Percentiles rank a stretch among this genome's conserved stretches.
These are phyloP conservation scores for Rhyacophila evoluta DNA, from an alignment of 2,888 invertebrate species.

Conservation along the genomic window DNA sequence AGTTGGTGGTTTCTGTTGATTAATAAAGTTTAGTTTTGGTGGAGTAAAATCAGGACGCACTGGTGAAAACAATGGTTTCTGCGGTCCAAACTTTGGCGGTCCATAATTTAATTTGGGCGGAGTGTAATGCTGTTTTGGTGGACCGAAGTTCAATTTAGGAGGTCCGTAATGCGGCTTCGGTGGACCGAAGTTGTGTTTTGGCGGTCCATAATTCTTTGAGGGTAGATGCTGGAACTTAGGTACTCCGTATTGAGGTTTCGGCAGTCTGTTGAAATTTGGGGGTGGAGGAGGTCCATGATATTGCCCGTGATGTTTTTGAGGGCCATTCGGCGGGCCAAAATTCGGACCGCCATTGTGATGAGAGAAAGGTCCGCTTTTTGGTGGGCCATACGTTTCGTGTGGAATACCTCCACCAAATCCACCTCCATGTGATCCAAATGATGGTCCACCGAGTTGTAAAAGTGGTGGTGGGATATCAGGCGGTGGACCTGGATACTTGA, in stretches of 20 bases:
- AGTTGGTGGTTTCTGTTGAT: conserved; percentile 61
- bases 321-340: conserved; percentile 54
- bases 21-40: conserved; percentile 58
- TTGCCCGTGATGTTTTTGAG: conserved; percentile 32
- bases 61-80: conserved; percentile 63
- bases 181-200: conserved; percentile 65
- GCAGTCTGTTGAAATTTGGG: conserved; percentile 59
- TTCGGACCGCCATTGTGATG: conserved; percentile 44
- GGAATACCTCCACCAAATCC: conserved; percentile 58
- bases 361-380: conserved; percentile 57
- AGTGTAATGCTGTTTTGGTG: conserved; percentile 56
- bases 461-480: conserved; percentile 64
- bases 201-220: conserved; percentile 59
- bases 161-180: conserved; percentile 60
- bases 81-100: conserved; percentile 60
- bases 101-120: conserved; percentile 59
- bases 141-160: conserved; percentile 51
- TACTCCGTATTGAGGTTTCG: conserved; percentile 63
- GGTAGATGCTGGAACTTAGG: conserved; percentile 60
- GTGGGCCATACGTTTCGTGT: conserved; percentile 65
- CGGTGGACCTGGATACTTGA: conserved; percentile 65
- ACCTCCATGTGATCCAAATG: conserved; percentile 59
- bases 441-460: conserved; percentile 56
- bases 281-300: conserved; percentile 70
- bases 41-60: conserved; percentile 59